Percentiles rank a stretch among this genome's conserved stretches.
Conservation (phyloP, 2,113 vertebrate genomes). For the Pampusana beccarii region DNA sequence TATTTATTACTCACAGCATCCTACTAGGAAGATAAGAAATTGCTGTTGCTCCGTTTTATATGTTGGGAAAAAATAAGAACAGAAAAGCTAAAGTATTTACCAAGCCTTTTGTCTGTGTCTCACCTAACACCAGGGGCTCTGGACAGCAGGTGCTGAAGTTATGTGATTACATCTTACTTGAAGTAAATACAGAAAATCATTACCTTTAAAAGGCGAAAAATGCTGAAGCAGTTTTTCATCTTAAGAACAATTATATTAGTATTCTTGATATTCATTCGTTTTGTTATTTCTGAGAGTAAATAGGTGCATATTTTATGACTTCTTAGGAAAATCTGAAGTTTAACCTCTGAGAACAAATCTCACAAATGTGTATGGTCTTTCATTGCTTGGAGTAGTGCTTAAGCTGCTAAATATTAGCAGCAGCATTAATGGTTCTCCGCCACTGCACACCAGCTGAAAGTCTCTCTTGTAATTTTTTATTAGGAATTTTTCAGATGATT, state of each 20-base stretch:
- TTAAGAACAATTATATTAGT: background rate
- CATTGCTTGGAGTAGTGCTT: background rate
- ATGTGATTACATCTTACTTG: background rate
- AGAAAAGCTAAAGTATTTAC: constrained; percentile 2
- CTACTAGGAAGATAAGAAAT: constrained; percentile 51
- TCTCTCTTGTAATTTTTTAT: background rate
- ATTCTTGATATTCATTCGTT: background rate
- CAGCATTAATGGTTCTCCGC: background rate
- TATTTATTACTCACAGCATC: constrained; percentile 42
- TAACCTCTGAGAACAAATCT: background rate
- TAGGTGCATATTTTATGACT: background rate
- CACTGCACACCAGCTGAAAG: background rate
- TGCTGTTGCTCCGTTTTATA: constrained; percentile 16
- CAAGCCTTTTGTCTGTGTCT: constrained; percentile 1
- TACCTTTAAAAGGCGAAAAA: background rate
- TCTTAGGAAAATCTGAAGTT: background rate
- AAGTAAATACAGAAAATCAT: background rate
- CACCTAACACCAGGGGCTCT: background rate
- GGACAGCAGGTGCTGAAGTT: background rate
- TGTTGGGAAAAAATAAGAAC: background rate
- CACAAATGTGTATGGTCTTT: background rate
- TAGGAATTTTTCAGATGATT: background rate
- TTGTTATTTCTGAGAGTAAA: background rate
- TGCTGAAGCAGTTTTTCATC: background rate
- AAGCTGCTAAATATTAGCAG: background rate